phyloP scores from a whole-genome alignment of 2,113 vertebrate species.

The Mustela lutreola region DNA sequence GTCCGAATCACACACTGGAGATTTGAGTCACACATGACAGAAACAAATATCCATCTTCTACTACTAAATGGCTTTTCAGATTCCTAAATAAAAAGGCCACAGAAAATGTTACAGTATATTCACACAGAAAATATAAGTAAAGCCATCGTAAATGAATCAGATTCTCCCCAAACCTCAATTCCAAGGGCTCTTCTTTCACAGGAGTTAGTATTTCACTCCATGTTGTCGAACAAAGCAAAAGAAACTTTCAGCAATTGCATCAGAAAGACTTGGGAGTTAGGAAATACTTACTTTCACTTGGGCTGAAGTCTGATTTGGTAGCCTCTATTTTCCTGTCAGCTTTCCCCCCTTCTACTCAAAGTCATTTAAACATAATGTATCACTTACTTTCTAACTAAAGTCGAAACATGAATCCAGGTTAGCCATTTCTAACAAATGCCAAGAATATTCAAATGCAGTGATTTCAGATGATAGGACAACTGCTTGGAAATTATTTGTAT shows the following conservation, averaged over 20 bases:
- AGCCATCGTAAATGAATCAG: constrained; percentile 59
- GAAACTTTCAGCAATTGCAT: constrained; percentile 9
- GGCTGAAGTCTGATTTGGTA: constrained; percentile 47
- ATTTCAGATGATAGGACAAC: constrained; percentile 22
- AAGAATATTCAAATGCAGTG: neutral
- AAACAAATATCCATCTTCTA: neutral
- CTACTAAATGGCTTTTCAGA: constrained; percentile 19
- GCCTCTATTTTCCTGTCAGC: constrained; percentile 27
- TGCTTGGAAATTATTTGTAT: constrained; percentile 48
- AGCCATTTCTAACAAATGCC: constrained; percentile 15
- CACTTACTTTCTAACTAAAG: constrained; percentile 1
- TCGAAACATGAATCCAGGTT: constrained; percentile 23
- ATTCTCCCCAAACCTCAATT: constrained; percentile 48
- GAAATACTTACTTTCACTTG: constrained; percentile 59
- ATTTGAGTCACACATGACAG: neutral
- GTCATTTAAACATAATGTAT: constrained; percentile 5
- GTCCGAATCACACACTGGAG: neutral
- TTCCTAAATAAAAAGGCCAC: constrained; percentile 51
- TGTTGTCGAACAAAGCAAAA: constrained; percentile 62
- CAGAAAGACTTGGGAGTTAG: constrained; percentile 2
- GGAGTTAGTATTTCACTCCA: constrained; percentile 43
- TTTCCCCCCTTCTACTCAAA: neutral
- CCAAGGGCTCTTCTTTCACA: neutral
- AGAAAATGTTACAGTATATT: constrained; percentile 8
- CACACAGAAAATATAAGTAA: constrained; percentile 55